Evolutionary conservation across 2,113 vertebrate species (phyloP), one percentile per base, ranked within the genome.

Genomic region (Trichomycterus rosablanca): DNA sequence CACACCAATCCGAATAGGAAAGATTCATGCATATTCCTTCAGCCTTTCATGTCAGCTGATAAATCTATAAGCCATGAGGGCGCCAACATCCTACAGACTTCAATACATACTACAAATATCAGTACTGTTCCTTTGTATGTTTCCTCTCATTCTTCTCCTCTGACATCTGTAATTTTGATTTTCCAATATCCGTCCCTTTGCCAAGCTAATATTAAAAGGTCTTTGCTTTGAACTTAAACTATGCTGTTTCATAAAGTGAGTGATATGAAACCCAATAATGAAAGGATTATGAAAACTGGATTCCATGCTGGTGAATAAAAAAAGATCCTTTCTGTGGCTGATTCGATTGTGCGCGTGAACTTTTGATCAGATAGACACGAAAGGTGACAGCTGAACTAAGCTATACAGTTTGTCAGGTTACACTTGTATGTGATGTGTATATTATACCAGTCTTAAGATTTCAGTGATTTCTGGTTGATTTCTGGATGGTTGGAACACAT

Each of bases 1-100:
- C 60, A 70, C 59, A 67, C 58, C 30, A 34, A 57, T 34, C 43
- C 16, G n/a, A 12, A 40, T 59, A 55, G 45, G 4, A n/a, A 26
- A 6, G 15, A 20, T 10, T 16, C 43, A 67, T 70, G 59, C 53
- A 66, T 66, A 63, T 66, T 75, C 53, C 69, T 72, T 37, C 42
- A 43, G 34, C 37, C 73, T 69, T 66, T 69, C 57, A 55, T 72
- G 73, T 71, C 8, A 30, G 62, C 39, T 69, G 69, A 34, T 66
- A 34, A 51, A 75, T 59, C 43, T 37, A 20, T 66, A 70, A 59
- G 34, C 43, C 7, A 40, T 26, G 12, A 54, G 30, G 32, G 34
- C 40, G 59, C 30, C 40, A 60, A 69, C 30, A 49, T 9, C 24
- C n/a, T 48, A 7, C 48, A 30, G 53, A 37, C 59, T 59, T 50